These are phyloP conservation scores for Zaprionus capensis DNA, from an alignment of 1,140 invertebrate genomes.

Conservation along the genomic window DNA sequence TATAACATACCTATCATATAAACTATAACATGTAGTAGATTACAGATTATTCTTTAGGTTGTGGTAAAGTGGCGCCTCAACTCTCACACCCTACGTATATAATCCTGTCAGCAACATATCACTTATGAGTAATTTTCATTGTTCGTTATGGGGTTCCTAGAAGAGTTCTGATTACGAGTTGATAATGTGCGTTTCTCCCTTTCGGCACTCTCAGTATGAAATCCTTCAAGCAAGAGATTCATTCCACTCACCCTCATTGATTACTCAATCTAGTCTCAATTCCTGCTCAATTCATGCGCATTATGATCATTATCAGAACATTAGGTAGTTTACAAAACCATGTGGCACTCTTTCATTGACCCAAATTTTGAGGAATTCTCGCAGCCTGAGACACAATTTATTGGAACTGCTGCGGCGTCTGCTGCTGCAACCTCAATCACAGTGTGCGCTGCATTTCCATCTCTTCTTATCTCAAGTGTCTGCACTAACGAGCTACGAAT, in stretches of 20 bases:
- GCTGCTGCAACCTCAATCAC: conserved; percentile 11
- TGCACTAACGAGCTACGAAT: conserved; percentile 75
- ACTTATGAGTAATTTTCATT: conserved; percentile 19
- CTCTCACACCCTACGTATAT: not conserved
- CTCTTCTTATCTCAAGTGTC: conserved; percentile 76
- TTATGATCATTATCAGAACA: conserved; percentile 34
- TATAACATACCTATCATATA: not conserved
- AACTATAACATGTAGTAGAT: not conserved
- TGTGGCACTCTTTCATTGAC: conserved; percentile 39
- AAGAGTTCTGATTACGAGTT: conserved; percentile 5
- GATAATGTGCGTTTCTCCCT: conserved; percentile 7
- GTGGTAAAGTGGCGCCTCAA: not conserved
- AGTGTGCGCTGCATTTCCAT: conserved; percentile 44
- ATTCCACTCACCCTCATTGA: conserved; percentile 12
- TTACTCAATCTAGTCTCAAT: conserved; percentile 35
- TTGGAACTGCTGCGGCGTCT: conserved; percentile 27
- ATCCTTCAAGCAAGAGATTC: not conserved
- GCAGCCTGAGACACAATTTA: conserved; percentile 30
- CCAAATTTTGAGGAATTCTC: conserved; percentile 31
- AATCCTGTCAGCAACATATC: not conserved
- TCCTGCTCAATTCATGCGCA: conserved; percentile 7
- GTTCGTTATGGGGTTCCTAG: conserved; percentile 8
- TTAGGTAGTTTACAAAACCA: conserved; percentile 23
- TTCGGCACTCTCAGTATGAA: not conserved
- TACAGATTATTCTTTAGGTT: no score